Evolutionary conservation across 1,140 invertebrate genomes (phyloP).

Genomic region (Cylas formicarius): DNA sequence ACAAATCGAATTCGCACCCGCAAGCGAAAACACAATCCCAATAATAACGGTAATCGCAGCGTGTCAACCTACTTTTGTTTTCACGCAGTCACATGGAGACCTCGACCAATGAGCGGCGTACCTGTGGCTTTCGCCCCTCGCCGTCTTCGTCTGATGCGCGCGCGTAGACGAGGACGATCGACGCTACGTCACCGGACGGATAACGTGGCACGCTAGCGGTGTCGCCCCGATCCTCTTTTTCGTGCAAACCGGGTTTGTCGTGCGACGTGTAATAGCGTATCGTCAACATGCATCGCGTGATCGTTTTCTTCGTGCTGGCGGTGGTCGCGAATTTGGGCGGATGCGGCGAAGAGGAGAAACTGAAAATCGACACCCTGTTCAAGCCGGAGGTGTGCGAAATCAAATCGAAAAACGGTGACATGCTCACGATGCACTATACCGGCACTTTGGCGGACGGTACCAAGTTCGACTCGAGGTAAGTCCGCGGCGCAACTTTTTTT

Average conservation of each 20-base stretch:
- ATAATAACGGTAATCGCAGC: no score
- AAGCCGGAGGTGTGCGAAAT: slow-evolving; percentile 72
- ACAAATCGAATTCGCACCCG: no score
- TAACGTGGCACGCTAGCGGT: slow-evolving; percentile 25
- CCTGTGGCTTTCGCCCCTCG: slow-evolving; percentile 32
- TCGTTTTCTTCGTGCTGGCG: slow-evolving; percentile 33
- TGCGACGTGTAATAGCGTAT: background rate
- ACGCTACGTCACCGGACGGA: slow-evolving; percentile 13
- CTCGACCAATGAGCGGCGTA: slow-evolving; percentile 27
- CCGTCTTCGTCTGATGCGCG: slow-evolving; percentile 15
- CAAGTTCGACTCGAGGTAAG: slow-evolving; percentile 91
- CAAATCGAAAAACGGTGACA: slow-evolving; percentile 79
- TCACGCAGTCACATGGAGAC: slow-evolving; percentile 23
- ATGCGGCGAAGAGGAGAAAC: slow-evolving; percentile 40
- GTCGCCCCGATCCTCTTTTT: slow-evolving; percentile 7
- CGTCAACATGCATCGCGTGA: slow-evolving; percentile 39
- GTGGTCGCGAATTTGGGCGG: slow-evolving; percentile 11
- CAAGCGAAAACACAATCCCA: no score
- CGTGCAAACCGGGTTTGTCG: background rate
- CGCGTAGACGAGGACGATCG: slow-evolving; percentile 15
- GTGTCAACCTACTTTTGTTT: no score
- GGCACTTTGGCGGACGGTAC: slow-evolving; percentile 80
- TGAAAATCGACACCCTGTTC: slow-evolving; percentile 76
- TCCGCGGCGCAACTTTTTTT: no score
- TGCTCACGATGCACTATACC: slow-evolving; percentile 90